Evolutionary conservation across 2,888 invertebrate genomes (phyloP), one percentile per base, ranked within the genome.

Genomic region (Gasteruption jaculator): DNA sequence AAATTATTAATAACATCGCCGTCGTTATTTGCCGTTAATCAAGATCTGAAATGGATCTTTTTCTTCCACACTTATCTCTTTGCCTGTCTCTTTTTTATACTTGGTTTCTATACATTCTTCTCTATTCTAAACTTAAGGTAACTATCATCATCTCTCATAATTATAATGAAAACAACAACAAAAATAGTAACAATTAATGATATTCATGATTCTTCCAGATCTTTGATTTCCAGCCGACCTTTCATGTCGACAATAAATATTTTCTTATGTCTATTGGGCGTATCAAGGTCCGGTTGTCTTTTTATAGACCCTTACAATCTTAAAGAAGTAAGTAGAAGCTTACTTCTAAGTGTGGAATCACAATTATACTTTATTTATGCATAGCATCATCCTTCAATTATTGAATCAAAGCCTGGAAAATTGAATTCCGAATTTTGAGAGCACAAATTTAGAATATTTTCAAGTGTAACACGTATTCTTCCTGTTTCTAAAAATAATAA

Each of bases 281-380:
- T 71, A 37, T 73, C 75, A 27, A 70, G 79, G 48, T 73, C 75
- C 12, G 63, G 70, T 27, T 74, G 73, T 40, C 72, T 79, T 41
- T 74, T 77, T 59, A 73, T 78, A 53, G 79, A 79, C 60, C 77
- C 79, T 25, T 80, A 79, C 64, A 74, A 74, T 54, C 71, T 76
- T 26, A 72, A 73, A 57, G 70, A 74, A 65, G 76, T 75, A 53
- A 64, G 62, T 45, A n/a, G n/a, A n/a, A n/a, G n/a, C n/a, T n/a
- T n/a, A n/a, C n/a, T n/a, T n/a, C n/a, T n/a, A n/a, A n/a, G n/a
- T n/a, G n/a, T n/a, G n/a, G n/a, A n/a, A n/a, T n/a, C n/a, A n/a
- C n/a, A n/a, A n/a, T n/a, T n/a, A n/a, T n/a, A n/a, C n/a, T n/a
- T n/a, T n/a, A n/a, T n/a, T n/a, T n/a, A n/a, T n/a, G n/a, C n/a